Percentiles rank a stretch among this genome's conserved stretches.
These are phyloP conservation scores for Dinomys branickii DNA, from an alignment of 2,113 vertebrate genomes.

Conservation along the genomic window DNA sequence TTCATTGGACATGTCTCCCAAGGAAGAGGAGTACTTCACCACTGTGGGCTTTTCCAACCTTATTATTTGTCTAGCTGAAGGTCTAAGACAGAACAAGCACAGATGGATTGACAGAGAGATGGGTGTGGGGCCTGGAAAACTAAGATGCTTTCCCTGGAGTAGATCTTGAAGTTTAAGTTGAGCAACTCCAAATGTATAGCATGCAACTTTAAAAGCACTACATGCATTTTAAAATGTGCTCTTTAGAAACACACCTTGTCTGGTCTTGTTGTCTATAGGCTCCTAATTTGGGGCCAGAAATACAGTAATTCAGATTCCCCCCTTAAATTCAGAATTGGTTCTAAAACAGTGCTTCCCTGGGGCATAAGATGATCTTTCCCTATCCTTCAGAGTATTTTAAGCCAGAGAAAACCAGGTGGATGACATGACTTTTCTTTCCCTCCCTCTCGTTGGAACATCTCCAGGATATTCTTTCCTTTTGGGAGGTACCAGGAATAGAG, in stretches of 20 bases:
- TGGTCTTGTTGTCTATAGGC: not conserved
- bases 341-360: not conserved
- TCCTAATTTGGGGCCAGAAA: not conserved
- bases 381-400: conserved; percentile 1
- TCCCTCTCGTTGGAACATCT: not conserved
- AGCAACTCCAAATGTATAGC: not conserved
- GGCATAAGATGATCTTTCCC: not conserved
- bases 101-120: not conserved
- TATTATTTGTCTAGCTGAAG: not conserved
- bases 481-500: too few relatives aligned
- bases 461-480: too few relatives aligned
- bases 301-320: not conserved
- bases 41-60: not conserved
- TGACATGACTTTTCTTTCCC: not conserved
- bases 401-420: not conserved
- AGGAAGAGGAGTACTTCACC: not conserved
- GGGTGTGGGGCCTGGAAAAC: not conserved
- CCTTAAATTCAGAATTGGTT: conserved; percentile 19
- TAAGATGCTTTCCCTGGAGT: not conserved
- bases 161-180: conserved; percentile 18
- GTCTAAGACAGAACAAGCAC: not conserved
- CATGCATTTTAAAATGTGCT: not conserved
- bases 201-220: not conserved
- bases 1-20: not conserved
- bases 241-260: not conserved